Base-by-base conservation (phyloP, 2,797 vertebrate genomes). In the Cyprinella venusta region DNA sequence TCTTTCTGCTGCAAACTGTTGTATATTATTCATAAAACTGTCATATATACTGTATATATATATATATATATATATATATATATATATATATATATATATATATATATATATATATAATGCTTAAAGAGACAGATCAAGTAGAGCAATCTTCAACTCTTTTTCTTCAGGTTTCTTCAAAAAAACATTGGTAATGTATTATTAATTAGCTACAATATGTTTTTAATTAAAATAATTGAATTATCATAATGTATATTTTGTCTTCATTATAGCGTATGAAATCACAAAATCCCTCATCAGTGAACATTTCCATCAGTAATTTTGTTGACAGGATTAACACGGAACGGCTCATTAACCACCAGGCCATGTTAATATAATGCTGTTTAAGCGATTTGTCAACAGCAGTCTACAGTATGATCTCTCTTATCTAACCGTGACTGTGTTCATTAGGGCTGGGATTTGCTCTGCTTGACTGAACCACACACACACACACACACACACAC, bases 291-390 rank as follows among this genome's bases (percentile, higher is more conserved):
- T 40, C 33, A 24, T 40, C 33, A 18, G 33, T 33, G 8, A 40
- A 40, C 36, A 76, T 76, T 59, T 75, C 5, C 13, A 4, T 24
- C 13, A 59, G 33, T 59, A 18, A 75, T 77, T 64, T 48, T 64
- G 16, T 64, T 64, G 76, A 77, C 24, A 64, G 19, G 42, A 64
- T 77, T 45, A 64, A 18, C n/a, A 19, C n/a, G 12, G 24, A 21
- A 84, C 79, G 38, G 86, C 88, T 92, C 92, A 94, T 93, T 91
- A 92, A 90, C 84, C 87, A 89, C 91, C 13, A 85, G 84, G 87
- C 30, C 86, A 80, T 83, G 87, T 89, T 33, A 87, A 90, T 88
- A 90, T 91, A 90, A 92, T 92, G 89, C 85, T 68, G 80, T 40
- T 87, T 59, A 81, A 84, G 69, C 65, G 33, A 93, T 92, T 88